phyloP scores from a whole-genome alignment of 1,140 invertebrate species.

The Aphelinus atriplicis region DNA sequence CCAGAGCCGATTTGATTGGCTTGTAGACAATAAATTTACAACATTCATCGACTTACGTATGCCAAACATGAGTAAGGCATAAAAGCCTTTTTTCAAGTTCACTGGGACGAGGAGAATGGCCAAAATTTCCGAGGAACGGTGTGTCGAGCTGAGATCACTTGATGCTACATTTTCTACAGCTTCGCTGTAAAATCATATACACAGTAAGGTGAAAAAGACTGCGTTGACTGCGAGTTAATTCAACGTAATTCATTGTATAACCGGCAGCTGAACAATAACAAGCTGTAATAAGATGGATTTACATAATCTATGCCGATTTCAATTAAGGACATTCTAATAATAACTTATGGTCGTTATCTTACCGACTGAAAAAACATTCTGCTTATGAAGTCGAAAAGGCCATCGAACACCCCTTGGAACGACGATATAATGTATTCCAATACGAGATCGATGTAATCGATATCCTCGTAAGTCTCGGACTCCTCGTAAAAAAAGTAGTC shows the following conservation, averaged over 20 bases:
- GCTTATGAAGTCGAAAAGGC: conserved; percentile 46
- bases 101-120: neutral
- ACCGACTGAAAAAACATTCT: conserved; percentile 52
- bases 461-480: conserved; percentile 42
- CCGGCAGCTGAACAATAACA: too few relatives aligned
- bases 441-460: conserved; percentile 50
- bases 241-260: too few relatives aligned
- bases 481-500: conserved; percentile 53
- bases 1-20: too few relatives aligned
- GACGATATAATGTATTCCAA: conserved; percentile 53
- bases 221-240: too few relatives aligned
- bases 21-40: neutral
- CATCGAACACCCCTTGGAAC: conserved; percentile 54
- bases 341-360: conserved; percentile 35
- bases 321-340: too few relatives aligned
- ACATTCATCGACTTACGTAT: neutral
- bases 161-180: conserved; percentile 51
- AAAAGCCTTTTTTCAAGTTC: neutral
- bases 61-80: neutral
- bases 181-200: conserved; percentile 38
- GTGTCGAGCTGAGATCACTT: neutral
- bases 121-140: neutral
- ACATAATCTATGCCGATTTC: too few relatives aligned
- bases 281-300: too few relatives aligned
- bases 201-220: too few relatives aligned